These are phyloP conservation scores for Falco punctatus DNA, from an alignment of 2,113 vertebrate species.

Conservation along the genomic window DNA sequence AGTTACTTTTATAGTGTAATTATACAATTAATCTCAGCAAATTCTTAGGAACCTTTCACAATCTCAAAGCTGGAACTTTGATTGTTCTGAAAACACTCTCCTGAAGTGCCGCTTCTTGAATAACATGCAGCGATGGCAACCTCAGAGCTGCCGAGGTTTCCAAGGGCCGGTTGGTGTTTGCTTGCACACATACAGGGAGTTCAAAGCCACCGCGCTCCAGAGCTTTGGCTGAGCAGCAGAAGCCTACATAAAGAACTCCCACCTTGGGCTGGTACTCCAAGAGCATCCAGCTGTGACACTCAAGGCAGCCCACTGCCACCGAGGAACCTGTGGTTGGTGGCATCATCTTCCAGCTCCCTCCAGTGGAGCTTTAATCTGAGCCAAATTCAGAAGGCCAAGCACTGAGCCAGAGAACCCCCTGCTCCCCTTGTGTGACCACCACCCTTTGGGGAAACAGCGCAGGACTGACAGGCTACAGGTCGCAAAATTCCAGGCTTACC, in stretches of 20 bases:
- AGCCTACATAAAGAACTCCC: background rate
- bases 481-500: background rate
- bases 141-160: background rate
- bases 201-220: background rate
- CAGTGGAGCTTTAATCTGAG: background rate
- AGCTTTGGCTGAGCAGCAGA: background rate
- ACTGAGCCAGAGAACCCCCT: background rate
- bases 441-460: no score
- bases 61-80: background rate
- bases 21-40: background rate
- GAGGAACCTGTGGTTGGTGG: background rate
- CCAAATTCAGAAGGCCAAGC: background rate
- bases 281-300: background rate
- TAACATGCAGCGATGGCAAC: background rate
- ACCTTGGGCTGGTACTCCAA: background rate
- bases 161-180: rapidly evolving
- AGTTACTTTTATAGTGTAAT: background rate
- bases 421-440: rapidly evolving
- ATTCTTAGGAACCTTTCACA: background rate
- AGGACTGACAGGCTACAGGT: background rate
- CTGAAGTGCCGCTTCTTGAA: background rate
- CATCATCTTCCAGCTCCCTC: background rate
- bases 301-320: background rate
- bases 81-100: background rate
- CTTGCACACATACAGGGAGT: no score